Evolutionary conservation across 2,888 invertebrate species (phyloP), one percentile per base, ranked within the genome.

Genomic region (Heliconius ismenius): DNA sequence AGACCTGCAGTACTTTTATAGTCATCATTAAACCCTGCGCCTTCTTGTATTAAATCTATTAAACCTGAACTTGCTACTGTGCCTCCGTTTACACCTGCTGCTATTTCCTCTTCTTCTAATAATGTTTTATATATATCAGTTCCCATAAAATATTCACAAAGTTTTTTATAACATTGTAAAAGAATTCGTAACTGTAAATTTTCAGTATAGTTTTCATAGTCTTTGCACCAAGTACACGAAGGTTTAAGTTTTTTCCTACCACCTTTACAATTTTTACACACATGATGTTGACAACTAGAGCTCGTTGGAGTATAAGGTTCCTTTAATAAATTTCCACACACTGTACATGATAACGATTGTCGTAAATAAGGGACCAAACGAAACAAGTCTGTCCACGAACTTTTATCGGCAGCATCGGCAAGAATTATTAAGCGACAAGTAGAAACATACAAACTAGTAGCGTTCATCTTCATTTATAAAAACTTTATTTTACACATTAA

Each of bases 271-370:
- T 95, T 95, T 83, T 96, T 96, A 90, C 98, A 98, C 62, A 98
- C 97, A 91, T 98, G 97, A 91, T 98, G 98, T 89, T 97, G 97
- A 91, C 98, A 98, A 81, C 96, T 96, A 6, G 96, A 96, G 83
- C 96, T 96, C 28, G 95, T 95, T 24, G 98, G 97, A 58, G 97
- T 96, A 86, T 96, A 96, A 10, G 98, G 98, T 86, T 97, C 97
- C 82, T 96, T 96, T 76, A 98, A 91, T 82, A 98, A 95, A 87
- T 97, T 96, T 79, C 97, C 96, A 90, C 98, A 98, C 76, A 98
- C 98, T 76, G 97, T 97, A 92, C 98, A 98, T 83, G 97, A 97
- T 84, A 98, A 95, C 81, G 97, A 97, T 89, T 98, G 97, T 78
- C 98, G 95, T 86, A 98, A 95, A 92, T 97, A 97, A 9, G 98